phyloP scores from a whole-genome alignment of 2,888 invertebrate genomes.

The Melipona bicolor region DNA sequence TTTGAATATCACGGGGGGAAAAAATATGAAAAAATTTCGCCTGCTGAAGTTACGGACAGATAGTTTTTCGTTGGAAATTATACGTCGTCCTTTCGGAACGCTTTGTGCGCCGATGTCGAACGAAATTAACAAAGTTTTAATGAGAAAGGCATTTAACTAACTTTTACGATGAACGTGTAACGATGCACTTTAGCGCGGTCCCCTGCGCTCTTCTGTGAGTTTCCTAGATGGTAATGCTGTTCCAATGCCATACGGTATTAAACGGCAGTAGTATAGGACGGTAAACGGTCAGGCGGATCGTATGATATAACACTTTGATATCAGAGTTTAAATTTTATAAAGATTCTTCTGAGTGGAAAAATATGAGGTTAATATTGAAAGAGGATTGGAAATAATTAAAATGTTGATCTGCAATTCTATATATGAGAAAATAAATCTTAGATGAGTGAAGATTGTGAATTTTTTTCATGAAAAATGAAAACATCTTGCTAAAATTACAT shows the following conservation, averaged over 20 bases:
- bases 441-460: neutral
- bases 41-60: neutral
- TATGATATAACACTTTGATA: conserved; percentile 9
- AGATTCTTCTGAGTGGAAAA: neutral
- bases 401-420: neutral
- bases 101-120: conserved; percentile 57
- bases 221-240: conserved; percentile 56
- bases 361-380: neutral
- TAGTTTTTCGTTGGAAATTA: conserved; percentile 20
- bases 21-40: neutral
- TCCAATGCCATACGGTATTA: conserved; percentile 41
- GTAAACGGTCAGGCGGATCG: conserved; percentile 35
- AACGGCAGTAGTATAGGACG: conserved; percentile 36
- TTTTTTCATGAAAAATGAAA: neutral
- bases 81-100: conserved; percentile 26
- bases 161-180: conserved; percentile 71
- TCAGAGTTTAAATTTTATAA: neutral
- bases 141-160: conserved; percentile 78
- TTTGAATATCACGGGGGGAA: neutral
- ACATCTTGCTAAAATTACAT: neutral
- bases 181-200: conserved; percentile 58
- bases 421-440: neutral
- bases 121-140: conserved; percentile 79
- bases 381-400: neutral
- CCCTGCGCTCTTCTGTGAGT: conserved; percentile 54